Conservation (phyloP, 2,888 invertebrate species). For the Merodon equestris region DNA sequence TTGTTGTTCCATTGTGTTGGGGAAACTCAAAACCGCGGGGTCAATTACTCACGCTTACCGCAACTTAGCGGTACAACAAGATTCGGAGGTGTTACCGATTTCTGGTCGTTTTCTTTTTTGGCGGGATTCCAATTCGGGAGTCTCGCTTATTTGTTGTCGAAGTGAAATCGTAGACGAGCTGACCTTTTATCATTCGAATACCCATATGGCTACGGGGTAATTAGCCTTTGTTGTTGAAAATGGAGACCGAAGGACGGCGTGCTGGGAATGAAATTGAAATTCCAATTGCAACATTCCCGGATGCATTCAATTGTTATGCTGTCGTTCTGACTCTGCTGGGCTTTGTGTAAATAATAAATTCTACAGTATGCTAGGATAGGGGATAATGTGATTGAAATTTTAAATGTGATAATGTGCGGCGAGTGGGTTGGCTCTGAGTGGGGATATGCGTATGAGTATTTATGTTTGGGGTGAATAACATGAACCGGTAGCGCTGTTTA, state of each 20-base stretch:
- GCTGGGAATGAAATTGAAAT: slow-evolving; percentile 40
- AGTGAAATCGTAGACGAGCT: slow-evolving; percentile 38
- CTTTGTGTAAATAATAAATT: slow-evolving; percentile 29
- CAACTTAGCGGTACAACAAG: no score
- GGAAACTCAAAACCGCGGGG: slow-evolving; percentile 14
- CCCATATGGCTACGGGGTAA: slow-evolving; percentile 25
- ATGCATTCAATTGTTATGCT: slow-evolving; percentile 46
- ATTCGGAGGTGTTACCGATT: no score
- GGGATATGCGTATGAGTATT: neutral
- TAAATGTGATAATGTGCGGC: slow-evolving; percentile 51
- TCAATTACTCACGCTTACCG: slow-evolving; percentile 1
- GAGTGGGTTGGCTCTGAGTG: slow-evolving; percentile 17
- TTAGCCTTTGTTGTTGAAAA: slow-evolving; percentile 6
- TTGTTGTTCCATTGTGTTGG: neutral
- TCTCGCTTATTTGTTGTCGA: slow-evolving; percentile 1
- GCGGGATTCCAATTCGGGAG: neutral
- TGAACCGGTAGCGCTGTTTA: slow-evolving; percentile 8
- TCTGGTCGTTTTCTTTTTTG: neutral
- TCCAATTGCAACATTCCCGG: slow-evolving; percentile 56
- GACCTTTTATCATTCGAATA: slow-evolving; percentile 14
- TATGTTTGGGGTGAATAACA: slow-evolving; percentile 31
- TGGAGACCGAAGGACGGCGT: neutral
- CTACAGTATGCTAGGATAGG: neutral
- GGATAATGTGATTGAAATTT: slow-evolving; percentile 55
- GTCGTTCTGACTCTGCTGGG: slow-evolving; percentile 16